These are phyloP conservation scores for Phrynocephalus forsythii DNA, from an alignment of 2,797 vertebrate species.

Conservation along the genomic window DNA sequence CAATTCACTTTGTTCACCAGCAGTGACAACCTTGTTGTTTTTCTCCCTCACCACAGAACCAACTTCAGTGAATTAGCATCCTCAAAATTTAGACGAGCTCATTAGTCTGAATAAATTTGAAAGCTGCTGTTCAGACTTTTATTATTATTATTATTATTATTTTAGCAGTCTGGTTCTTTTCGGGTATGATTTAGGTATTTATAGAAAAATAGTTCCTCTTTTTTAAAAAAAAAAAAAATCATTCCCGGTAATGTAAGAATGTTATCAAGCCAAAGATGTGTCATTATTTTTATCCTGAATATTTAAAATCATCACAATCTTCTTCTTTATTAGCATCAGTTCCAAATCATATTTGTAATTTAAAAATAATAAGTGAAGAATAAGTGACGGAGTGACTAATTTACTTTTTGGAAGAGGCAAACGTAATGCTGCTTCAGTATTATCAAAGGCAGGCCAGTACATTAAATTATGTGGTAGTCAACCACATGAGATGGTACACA, in stretches of 20 bases:
- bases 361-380: not conserved
- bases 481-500: too few species aligned
- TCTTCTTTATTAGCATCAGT: not conserved
- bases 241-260: constrained; percentile 60
- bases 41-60: constrained; percentile 75
- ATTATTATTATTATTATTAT: constrained; percentile 37
- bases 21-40: constrained; percentile 90
- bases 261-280: constrained; percentile 62
- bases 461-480: too few species aligned
- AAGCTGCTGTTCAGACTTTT: constrained; percentile 80
- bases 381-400: constrained; percentile 10
- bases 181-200: constrained; percentile 76
- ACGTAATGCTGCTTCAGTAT: not conserved
- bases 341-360: not conserved
- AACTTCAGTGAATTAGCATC: constrained; percentile 85
- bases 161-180: constrained; percentile 68
- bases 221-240: constrained; percentile 48
- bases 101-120: constrained; percentile 98
- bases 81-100: constrained; percentile 92
- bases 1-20: constrained; percentile 97
- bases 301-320: constrained; percentile 39
- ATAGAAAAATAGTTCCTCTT: constrained; percentile 54
- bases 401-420: constrained; percentile 36
- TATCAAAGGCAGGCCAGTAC: not conserved
- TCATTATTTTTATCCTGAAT: constrained; percentile 43